These are phyloP conservation scores for Leucoraja ocellata DNA, from an alignment of 2,797 vertebrate genomes.

Conservation along the genomic window DNA sequence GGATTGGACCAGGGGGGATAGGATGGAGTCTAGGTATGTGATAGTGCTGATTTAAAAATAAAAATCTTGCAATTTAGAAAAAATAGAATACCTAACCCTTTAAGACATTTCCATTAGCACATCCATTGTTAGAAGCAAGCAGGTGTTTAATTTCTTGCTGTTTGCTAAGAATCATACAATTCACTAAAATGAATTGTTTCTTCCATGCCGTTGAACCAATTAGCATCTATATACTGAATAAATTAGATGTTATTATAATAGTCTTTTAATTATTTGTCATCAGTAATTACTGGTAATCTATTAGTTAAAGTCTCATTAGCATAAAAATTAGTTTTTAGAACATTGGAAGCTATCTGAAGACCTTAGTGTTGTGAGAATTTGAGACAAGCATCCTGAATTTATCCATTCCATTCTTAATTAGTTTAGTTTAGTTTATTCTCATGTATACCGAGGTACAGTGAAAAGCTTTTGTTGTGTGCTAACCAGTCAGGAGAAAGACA, in stretches of 20 bases:
- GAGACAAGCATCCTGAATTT: not conserved
- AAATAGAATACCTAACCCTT: not conserved
- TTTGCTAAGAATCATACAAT: constrained; percentile 48
- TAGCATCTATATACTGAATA: constrained; percentile 67
- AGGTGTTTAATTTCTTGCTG: not conserved
- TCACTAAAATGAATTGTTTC: constrained; percentile 61
- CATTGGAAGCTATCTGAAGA: not conserved
- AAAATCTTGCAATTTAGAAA: not conserved
- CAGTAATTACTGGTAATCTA: constrained; percentile 79
- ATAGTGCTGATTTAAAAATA: constrained; percentile 2
- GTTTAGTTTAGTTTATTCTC: too few relatives aligned
- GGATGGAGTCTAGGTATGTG: not conserved
- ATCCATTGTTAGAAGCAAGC: not conserved
- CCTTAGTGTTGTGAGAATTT: too few relatives aligned
- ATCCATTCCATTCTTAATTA: not conserved
- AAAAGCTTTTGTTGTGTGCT: too few relatives aligned
- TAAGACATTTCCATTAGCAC: not conserved
- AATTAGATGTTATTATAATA: constrained; percentile 62
- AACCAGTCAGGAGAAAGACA: too few relatives aligned
- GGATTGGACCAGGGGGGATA: too few relatives aligned
- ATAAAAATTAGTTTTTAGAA: not conserved
- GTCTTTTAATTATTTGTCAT: constrained; percentile 72
- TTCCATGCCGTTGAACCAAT: constrained; percentile 60
- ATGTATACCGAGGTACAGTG: too few relatives aligned
- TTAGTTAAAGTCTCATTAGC: constrained; percentile 48